phyloP scores from a whole-genome alignment of 1,140 invertebrate genomes.

The Leptinotarsa undecemlineata region DNA sequence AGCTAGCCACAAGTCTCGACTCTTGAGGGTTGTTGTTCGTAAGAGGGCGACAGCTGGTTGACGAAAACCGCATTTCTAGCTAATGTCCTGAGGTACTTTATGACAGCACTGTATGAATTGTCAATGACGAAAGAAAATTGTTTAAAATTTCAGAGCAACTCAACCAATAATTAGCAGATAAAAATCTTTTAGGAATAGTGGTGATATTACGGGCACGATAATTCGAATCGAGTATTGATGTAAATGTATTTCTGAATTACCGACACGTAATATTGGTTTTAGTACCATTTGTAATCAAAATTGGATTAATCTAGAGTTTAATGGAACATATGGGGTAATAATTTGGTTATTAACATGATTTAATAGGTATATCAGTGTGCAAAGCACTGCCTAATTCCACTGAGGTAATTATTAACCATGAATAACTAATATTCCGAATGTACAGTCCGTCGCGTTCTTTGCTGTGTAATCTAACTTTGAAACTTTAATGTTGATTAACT shows the following conservation, averaged over 20 bases:
- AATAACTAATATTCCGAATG: background rate
- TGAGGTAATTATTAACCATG: background rate
- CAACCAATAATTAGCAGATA: too few species aligned
- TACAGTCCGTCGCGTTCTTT: background rate
- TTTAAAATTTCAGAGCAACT: too few species aligned
- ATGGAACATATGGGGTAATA: background rate
- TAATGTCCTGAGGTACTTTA: too few species aligned
- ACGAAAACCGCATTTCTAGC: too few species aligned
- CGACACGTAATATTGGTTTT: background rate
- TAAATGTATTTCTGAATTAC: background rate
- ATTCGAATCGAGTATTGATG: background rate
- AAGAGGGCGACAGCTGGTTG: too few species aligned
- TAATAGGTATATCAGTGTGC: background rate
- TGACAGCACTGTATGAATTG: too few species aligned
- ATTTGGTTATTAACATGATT: slow-evolving; percentile 1
- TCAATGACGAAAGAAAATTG: too few species aligned
- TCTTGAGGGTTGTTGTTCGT: too few species aligned
- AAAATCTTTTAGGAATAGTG: too few species aligned
- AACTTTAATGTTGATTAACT: too few species aligned
- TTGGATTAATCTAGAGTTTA: background rate
- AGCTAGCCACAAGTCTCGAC: too few species aligned
- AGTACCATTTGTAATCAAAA: background rate
- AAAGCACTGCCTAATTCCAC: slow-evolving; percentile 1
- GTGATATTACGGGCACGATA: background rate
- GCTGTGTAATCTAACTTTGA: background rate